These are phyloP conservation scores for Pandemis corylana DNA, from an alignment of 2,888 invertebrate genomes.

Conservation along the genomic window DNA sequence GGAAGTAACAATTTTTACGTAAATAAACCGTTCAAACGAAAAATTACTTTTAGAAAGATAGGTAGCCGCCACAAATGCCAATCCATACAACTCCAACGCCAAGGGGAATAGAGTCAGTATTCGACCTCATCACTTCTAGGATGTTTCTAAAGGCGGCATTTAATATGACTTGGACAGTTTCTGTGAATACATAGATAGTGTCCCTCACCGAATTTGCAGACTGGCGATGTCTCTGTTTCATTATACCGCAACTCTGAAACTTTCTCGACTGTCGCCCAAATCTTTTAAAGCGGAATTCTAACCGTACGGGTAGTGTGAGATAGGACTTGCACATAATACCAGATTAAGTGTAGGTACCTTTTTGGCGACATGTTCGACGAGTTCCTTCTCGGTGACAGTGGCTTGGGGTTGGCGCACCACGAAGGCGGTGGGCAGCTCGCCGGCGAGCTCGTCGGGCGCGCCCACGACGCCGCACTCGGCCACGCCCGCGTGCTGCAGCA, in stretches of 20 bases:
- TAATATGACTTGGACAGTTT: too few species aligned
- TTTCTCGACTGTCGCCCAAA: background rate
- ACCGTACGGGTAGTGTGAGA: too few species aligned
- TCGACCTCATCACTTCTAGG: too few species aligned
- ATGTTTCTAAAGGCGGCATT: too few species aligned
- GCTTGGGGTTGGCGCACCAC: conserved; percentile 86
- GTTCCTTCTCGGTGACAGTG: conserved; percentile 81
- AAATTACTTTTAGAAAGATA: background rate
- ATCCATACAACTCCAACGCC: too few species aligned
- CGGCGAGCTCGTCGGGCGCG: conserved; percentile 88
- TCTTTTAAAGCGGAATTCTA: too few species aligned
- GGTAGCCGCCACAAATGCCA: too few species aligned
- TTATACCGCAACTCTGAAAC: background rate
- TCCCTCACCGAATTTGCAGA: too few species aligned
- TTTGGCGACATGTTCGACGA: conserved; percentile 82
- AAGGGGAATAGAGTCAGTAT: too few species aligned
- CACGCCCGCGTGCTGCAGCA: conserved; percentile 89
- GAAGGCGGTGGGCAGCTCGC: conserved; percentile 91
- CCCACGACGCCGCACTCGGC: conserved; percentile 94
- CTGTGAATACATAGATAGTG: too few species aligned
- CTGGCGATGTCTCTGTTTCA: background rate
- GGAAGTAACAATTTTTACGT: background rate
- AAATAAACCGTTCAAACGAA: background rate
- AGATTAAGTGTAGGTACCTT: conserved; percentile 54
- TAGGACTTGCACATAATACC: too few species aligned